phyloP scores from a whole-genome alignment of 37 sponge, comb jelly and placozoan species.

The Oopsacas minuta region DNA sequence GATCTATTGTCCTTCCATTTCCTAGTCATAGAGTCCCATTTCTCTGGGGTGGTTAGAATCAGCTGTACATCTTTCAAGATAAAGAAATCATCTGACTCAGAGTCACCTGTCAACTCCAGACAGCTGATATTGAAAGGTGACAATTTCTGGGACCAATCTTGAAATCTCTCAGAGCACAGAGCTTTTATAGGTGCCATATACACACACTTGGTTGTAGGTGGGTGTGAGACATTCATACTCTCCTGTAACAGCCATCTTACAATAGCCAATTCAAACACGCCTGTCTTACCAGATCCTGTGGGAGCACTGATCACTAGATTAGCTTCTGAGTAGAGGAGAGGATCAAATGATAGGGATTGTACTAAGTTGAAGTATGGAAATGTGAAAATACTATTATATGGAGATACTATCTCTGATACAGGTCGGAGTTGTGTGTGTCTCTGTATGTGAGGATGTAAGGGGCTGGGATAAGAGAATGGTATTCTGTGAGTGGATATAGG shows the following conservation, averaged over 20 bases:
- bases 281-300: conserved; percentile 97
- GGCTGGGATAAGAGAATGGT: conserved; percentile 4
- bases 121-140: conserved; percentile 61
- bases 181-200: conserved; percentile 97
- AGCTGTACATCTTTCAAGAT: conserved; percentile 74
- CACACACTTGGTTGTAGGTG: conserved; percentile 44
- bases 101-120: conserved; percentile 90
- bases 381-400: not conserved
- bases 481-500: not conserved
- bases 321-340: conserved; percentile 61
- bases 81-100: conserved; percentile 82
- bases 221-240: not conserved
- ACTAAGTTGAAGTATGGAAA: conserved; percentile 84
- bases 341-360: conserved; percentile 88
- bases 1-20: conserved; percentile 87
- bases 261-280: conserved; percentile 89
- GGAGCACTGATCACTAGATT: conserved; percentile 79
- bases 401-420: not conserved
- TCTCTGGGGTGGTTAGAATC: conserved; percentile 96
- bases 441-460: not conserved
- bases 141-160: conserved; percentile 84
- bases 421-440: not conserved
- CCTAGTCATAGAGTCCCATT: conserved; percentile 98
- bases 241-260: conserved; percentile 60
- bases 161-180: conserved; percentile 75